phyloP scores from a whole-genome alignment of 2,797 vertebrate species.

The Danio jaintianensis region DNA sequence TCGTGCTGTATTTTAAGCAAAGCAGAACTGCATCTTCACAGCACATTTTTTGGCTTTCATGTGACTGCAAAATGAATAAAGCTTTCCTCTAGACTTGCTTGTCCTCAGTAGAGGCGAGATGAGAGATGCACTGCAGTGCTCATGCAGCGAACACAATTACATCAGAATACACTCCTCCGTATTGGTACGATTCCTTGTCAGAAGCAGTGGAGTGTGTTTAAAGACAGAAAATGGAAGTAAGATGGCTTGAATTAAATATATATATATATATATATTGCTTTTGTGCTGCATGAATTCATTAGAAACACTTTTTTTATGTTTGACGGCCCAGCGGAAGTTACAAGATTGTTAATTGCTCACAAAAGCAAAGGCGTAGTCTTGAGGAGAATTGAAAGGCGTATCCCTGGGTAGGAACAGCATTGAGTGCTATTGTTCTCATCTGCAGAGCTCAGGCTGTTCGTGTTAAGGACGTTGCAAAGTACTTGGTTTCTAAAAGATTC shows the following conservation, averaged over 20 bases:
- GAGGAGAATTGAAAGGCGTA: constrained; percentile 44
- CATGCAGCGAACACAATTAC: constrained; percentile 65
- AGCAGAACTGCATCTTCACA: neutral
- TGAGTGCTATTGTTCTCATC: constrained; percentile 25
- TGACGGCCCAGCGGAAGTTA: constrained; percentile 68
- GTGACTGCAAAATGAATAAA: constrained; percentile 44
- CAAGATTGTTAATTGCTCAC: constrained; percentile 75
- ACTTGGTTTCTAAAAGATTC: constrained; percentile 22
- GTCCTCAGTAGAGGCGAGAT: neutral
- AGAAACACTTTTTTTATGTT: constrained; percentile 70
- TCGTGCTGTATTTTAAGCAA: constrained; percentile 27
- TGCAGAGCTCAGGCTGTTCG: constrained; percentile 32
- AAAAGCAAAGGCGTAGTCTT: constrained; percentile 54
- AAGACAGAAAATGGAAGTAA: constrained; percentile 71
- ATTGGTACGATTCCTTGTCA: constrained; percentile 65
- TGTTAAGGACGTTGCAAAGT: constrained; percentile 27
- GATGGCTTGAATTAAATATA: constrained; percentile 81
- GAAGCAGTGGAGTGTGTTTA: constrained; percentile 76
- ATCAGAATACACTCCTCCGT: constrained; percentile 58
- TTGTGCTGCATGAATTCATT: constrained; percentile 71
- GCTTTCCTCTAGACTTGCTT: constrained; percentile 4
- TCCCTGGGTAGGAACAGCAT: constrained; percentile 19
- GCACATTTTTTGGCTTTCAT: constrained; percentile 22
- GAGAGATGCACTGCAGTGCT: constrained; percentile 34
- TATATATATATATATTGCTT: constrained; percentile 66